Base-by-base conservation (phyloP, 2,888 invertebrate genomes). In the Punctoribates punctum region DNA sequence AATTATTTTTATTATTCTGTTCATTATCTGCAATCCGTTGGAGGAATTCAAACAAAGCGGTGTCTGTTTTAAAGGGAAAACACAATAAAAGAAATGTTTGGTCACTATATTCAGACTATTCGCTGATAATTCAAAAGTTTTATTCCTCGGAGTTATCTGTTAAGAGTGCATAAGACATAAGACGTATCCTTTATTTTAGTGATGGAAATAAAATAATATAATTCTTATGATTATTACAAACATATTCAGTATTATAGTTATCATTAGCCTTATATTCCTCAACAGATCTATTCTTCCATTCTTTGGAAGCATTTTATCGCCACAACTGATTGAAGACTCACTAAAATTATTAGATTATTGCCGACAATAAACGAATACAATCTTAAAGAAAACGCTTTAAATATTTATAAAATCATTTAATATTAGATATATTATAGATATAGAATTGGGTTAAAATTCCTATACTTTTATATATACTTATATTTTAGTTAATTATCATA, bases 151-250 rank as follows among this genome's bases (percentile, higher is more conserved):
- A 34, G 34, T 34, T 34, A 34, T 34, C 34, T 34, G 34, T 20
- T 6, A 20, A 54, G 8, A 20, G 54, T 11, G 48, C 17, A 42
- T 60, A 60, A 29, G 65, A 8, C 67, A 67, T 67, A 67, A 67
- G 67, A 67, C 38, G 42, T n/a, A 67, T 67, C 67, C 67, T 38
- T 67, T 34, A 67, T 67, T 67, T 67, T 67, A 67, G 67, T 60
- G 67, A 20, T 62, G 34, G 20, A n/a, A n/a, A 67, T 67, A 67
- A 67, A 67, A 67, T 67, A 67, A 67, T 67, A 67, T 67, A 67
- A 67, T 67, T 67, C 34, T 67, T 38, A 38, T 38, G 67, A 67
- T 67, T 67, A 67, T 67, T 67, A 38, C 38, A 15, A 60, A 60
- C 60, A 60, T 60, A 60, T 27, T 60, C 23, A 15, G 60, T 60